Evolutionary conservation across 2,888 invertebrate species (phyloP), one percentile per base, ranked within the genome.

Genomic region (Tuta absoluta): DNA sequence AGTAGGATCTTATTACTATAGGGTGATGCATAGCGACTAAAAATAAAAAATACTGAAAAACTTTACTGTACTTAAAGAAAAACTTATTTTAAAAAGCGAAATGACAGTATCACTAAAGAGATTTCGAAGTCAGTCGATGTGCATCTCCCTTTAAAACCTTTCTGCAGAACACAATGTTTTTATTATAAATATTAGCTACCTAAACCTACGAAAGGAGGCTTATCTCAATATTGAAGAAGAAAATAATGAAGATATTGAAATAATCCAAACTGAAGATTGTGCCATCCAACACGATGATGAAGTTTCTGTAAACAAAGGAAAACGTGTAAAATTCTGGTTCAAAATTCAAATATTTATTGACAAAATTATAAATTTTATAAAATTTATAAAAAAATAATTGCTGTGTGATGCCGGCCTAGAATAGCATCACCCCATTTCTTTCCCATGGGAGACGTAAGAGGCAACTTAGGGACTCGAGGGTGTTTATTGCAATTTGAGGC

Each of bases 171-270:
- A 72, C 71, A 75, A 14, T 56, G 38, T 48, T 41, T 65, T 67
- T 69, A n/a, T 7, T 45, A 45, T 7, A 45, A n/a, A 51, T 51
- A 12, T 60, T 68, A 63, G 66, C 69, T 70, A 69, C 53, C 68
- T 72, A 73, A 23, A 19, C 23, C 2, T n/a, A n/a, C n/a, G 62
- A 65, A 28, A 8, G 12, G 24, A 33, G 12, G 53, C 14, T 82
- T 82, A 82, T 80, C 78, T 80, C 66, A 80, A 63, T 59, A 76
- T 68, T 63, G 68, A 21, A 11, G 23, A 74, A 66, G 79, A 71
- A 62, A 77, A 70, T 49, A 78, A 65, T 68, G 66, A 67, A 67
- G 78, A 70, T 63, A 79, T 53, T 64, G 68, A 65, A 64, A 74
- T 60, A 33, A 75, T 62, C 65, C 71, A 71, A 58, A 69, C 63